Percentiles rank a stretch among this genome's conserved stretches.
These are phyloP conservation scores for Drepanosiphum platanoidis DNA, from an alignment of 2,888 invertebrate species.

Conservation along the genomic window DNA sequence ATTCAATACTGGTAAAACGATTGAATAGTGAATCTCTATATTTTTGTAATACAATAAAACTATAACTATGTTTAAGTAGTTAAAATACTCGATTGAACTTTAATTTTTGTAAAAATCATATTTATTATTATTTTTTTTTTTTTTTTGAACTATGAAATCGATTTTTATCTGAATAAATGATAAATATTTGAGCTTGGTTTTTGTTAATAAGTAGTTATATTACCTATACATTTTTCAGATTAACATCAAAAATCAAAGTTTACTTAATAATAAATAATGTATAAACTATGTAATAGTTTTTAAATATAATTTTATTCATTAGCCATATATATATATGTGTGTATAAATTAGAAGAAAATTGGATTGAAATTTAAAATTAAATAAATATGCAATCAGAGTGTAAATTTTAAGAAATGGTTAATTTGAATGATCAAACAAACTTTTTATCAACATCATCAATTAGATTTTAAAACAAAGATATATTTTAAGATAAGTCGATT, in stretches of 20 bases:
- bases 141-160: background rate
- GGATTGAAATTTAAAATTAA: too few species aligned
- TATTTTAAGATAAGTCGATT: too few species aligned
- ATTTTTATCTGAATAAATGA: background rate
- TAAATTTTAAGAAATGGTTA: too few species aligned
- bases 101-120: too few species aligned
- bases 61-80: background rate
- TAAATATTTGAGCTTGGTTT: background rate
- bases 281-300: background rate
- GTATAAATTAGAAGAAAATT: too few species aligned
- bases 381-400: too few species aligned
- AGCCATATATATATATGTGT: too few species aligned
- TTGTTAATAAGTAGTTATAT: background rate
- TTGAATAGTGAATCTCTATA: background rate
- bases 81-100: background rate
- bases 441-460: too few species aligned
- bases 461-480: too few species aligned
- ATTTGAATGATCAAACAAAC: too few species aligned
- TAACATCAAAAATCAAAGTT: background rate
- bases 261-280: background rate
- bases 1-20: constrained; percentile 31
- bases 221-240: background rate
- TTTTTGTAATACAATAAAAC: background rate
- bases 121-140: too few species aligned
- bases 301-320: too few species aligned